Conservation (phyloP, 2,113 vertebrate genomes). For the Spea bombifrons region DNA sequence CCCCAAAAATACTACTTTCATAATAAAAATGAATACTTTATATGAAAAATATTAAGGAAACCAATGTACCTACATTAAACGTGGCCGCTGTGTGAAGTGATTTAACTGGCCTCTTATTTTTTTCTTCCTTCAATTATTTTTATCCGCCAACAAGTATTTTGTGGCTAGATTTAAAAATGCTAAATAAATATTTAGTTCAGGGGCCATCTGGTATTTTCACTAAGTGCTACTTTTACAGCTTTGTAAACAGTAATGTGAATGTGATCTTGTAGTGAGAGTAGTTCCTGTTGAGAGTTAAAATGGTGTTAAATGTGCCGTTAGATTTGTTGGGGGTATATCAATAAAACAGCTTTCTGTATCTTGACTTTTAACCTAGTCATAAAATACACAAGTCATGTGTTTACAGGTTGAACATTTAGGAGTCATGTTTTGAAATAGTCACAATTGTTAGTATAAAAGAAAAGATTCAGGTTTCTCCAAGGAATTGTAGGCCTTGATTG, state of each 20-base stretch:
- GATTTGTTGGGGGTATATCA: slow-evolving; percentile 18
- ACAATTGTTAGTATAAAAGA: no score
- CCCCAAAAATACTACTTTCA: slow-evolving; percentile 34
- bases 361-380: slow-evolving; percentile 25
- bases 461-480: no score
- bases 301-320: slow-evolving; percentile 34
- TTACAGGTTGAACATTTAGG: neutral
- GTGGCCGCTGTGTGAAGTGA: slow-evolving; percentile 6
- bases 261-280: slow-evolving; percentile 13
- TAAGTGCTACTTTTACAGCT: slow-evolving; percentile 41
- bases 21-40: slow-evolving; percentile 24
- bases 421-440: no score
- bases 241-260: slow-evolving; percentile 35
- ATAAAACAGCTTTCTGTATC: slow-evolving; percentile 26
- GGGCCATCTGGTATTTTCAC: slow-evolving; percentile 41
- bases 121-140: slow-evolving; percentile 42
- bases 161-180: slow-evolving; percentile 39
- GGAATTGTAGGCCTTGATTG: no score
- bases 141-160: slow-evolving; percentile 37
- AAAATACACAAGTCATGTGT: slow-evolving; percentile 9
- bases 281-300: slow-evolving; percentile 39
- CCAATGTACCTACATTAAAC: slow-evolving; percentile 4
- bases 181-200: slow-evolving; percentile 32
- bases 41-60: slow-evolving; percentile 11
- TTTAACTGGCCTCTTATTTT: slow-evolving; percentile 29